Evolutionary conservation across 2,113 vertebrate species (phyloP).

Genomic region (Bambusicola thoracicus): DNA sequence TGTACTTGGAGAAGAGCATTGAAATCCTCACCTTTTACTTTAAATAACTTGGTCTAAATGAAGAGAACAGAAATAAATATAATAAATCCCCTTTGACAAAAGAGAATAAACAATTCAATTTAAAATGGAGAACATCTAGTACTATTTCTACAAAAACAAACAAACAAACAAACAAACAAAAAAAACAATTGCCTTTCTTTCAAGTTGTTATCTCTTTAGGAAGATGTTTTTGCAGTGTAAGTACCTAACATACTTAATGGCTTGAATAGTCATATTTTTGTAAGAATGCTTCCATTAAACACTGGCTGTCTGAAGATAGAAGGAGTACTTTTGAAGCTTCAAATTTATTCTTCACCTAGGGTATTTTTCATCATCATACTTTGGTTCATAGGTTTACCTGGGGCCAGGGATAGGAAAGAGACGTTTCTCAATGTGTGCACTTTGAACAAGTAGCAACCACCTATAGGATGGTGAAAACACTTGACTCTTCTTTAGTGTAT

Average conservation of each 20-base stretch:
- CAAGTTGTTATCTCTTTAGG: background rate
- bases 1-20: background rate
- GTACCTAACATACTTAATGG: background rate
- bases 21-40: background rate
- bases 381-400: background rate
- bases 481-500: background rate
- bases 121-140: background rate
- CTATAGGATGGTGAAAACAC: background rate
- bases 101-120: background rate
- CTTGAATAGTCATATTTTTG: background rate
- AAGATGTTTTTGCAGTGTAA: background rate
- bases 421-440: too few relatives aligned
- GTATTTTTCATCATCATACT: background rate
- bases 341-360: background rate
- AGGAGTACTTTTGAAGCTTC: background rate
- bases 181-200: background rate
- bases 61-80: background rate
- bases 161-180: too few relatives aligned
- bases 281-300: background rate
- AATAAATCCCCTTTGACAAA: background rate
- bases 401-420: background rate
- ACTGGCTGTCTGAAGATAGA: background rate
- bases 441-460: background rate
- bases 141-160: background rate
- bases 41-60: background rate